These are phyloP conservation scores for Poeciliopsis turneri DNA, from an alignment of 2,797 vertebrate genomes.

Conservation along the genomic window DNA sequence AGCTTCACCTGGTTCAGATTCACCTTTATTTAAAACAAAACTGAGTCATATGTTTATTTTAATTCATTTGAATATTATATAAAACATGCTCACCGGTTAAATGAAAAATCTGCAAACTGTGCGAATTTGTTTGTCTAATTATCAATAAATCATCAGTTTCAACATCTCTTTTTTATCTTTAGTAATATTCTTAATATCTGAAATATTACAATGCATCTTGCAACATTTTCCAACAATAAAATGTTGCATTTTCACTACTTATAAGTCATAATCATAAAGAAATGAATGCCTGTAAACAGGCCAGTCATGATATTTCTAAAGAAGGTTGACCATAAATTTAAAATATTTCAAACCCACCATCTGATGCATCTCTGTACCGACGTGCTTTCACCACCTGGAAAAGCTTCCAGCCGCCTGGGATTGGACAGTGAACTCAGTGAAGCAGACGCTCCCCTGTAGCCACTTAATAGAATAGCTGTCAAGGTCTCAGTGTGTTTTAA, in stretches of 20 bases:
- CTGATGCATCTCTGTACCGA: conserved; percentile 13
- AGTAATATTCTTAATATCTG: too few relatives aligned
- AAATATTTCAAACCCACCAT: not conserved
- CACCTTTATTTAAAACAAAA: not conserved
- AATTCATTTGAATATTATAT: not conserved
- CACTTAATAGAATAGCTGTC: conserved; percentile 45
- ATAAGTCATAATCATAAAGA: not conserved
- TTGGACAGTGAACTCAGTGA: conserved; percentile 18
- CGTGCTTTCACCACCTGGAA: not conserved
- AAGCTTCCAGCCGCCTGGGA: conserved; percentile 16
- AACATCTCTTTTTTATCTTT: too few relatives aligned
- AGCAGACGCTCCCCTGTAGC: conserved; percentile 51
- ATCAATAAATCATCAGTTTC: not conserved
- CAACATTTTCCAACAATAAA: too few relatives aligned
- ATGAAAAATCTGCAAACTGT: not conserved
- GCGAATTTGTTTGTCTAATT: not conserved
- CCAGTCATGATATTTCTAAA: not conserved
- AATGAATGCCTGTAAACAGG: not conserved
- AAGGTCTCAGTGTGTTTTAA: conserved; percentile 60
- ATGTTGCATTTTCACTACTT: not conserved
- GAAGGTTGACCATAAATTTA: conserved; percentile 6
- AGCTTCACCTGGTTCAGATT: too few relatives aligned
- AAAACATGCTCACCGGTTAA: not conserved
- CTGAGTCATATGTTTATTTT: not conserved
- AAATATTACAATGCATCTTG: too few relatives aligned